These are phyloP conservation scores for Ormyrus labotus DNA, from an alignment of 2,888 invertebrate genomes.

Conservation along the genomic window DNA sequence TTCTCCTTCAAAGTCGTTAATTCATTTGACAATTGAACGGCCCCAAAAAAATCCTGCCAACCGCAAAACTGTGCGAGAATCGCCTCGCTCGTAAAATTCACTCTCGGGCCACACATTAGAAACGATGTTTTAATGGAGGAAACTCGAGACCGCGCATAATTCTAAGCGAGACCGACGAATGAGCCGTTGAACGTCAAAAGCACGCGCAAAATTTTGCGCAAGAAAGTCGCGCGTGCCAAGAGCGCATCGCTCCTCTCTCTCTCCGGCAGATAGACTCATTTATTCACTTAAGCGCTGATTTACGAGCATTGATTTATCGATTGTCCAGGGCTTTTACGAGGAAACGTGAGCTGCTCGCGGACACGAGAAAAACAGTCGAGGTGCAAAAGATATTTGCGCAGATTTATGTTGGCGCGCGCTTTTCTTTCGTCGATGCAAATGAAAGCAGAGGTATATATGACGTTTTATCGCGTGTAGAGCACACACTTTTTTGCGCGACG, in stretches of 20 bases:
- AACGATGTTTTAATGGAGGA: slow-evolving; percentile 3
- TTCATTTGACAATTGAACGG: slow-evolving; percentile 1
- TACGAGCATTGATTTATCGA: slow-evolving; percentile 14
- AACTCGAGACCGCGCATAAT: not conserved
- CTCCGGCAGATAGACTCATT: not conserved
- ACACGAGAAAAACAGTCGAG: no score
- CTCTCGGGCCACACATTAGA: not conserved
- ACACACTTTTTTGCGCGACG: no score
- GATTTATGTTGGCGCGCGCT: no score
- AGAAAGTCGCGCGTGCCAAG: no score
- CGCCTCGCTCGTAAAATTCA: slow-evolving; percentile 15
- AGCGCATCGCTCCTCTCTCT: no score
- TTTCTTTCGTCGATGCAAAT: no score
- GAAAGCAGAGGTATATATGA: no score
- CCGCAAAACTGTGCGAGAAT: not conserved
- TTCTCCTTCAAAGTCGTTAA: not conserved
- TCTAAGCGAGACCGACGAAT: not conserved
- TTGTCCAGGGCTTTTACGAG: not conserved
- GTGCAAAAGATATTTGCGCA: no score
- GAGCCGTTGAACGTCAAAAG: not conserved
- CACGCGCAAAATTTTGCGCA: no score
- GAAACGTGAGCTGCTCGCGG: no score
- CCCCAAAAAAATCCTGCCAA: not conserved
- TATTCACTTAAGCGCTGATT: slow-evolving; percentile 21
- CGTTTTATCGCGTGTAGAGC: no score